These are phyloP conservation scores for Laupala kohalensis DNA, from an alignment of 1,140 invertebrate genomes.

Conservation along the genomic window DNA sequence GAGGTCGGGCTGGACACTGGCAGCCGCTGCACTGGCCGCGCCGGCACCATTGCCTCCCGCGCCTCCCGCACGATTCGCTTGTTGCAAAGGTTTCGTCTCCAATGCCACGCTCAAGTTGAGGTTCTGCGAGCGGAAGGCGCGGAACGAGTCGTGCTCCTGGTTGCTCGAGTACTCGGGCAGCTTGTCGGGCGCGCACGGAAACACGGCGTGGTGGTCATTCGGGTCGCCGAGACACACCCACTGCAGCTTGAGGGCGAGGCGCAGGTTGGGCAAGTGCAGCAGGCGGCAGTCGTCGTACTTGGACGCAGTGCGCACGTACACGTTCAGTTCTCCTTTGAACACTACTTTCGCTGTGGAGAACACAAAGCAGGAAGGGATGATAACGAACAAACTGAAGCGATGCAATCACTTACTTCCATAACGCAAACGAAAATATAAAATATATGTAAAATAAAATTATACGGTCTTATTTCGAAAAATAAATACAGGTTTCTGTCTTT, in stretches of 20 bases:
- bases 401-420: too few relatives aligned
- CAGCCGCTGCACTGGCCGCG: not conserved
- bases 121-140: conserved; percentile 88
- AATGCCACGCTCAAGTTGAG: conserved; percentile 77
- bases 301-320: conserved; percentile 88
- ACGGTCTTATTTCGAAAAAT: too few relatives aligned
- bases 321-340: conserved; percentile 66
- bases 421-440: too few relatives aligned
- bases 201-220: conserved; percentile 90
- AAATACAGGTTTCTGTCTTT: too few relatives aligned
- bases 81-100: conserved; percentile 68
- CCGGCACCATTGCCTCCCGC: conserved; percentile 14
- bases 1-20: conserved; percentile 35
- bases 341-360: conserved; percentile 55
- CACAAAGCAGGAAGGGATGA: too few relatives aligned
- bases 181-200: conserved; percentile 92
- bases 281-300: conserved; percentile 96
- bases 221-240: conserved; percentile 89
- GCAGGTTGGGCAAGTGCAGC: conserved; percentile 79
- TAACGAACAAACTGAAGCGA: too few relatives aligned
- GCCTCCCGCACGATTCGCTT: conserved; percentile 30
- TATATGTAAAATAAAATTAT: too few relatives aligned
- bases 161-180: conserved; percentile 54
- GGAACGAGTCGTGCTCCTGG: conserved; percentile 68
- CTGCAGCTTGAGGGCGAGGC: conserved; percentile 69